Evolutionary conservation across 2,797 vertebrate species (phyloP), one percentile per base, ranked within the genome.

Genomic region (Rhadinocentrus ornatus): DNA sequence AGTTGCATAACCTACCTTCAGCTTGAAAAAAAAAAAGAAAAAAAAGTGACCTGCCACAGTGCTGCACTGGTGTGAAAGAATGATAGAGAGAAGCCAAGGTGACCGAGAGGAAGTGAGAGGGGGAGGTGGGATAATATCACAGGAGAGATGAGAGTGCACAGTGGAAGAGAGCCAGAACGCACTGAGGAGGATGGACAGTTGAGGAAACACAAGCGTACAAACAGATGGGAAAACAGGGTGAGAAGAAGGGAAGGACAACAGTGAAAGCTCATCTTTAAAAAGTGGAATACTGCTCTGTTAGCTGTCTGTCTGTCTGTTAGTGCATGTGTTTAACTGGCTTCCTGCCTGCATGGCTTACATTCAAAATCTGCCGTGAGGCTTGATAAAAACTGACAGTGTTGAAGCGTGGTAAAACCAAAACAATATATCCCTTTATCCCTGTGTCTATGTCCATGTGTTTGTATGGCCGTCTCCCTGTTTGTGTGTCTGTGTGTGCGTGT

Each of bases 361-460:
- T 73, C 53, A 75, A 63, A 78, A 69, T 37, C 11, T 13, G 62
- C 31, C 6, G 46, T 57, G 69, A 85, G 69, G 61, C 74, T 56
- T 63, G 62, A 79, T 81, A 54, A 78, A 71, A 69, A 78, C 68
- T 75, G 82, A 74, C 78, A 62, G 81, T 86, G 83, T 80, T 86
- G 85, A 92, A 91, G 86, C 89, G 58, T 83, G 87, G 88, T 88
- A 69, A 91, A 90, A 87, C 84, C 82, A 81, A 73, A 90, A 84
- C 84, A 81, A 86, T 77, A 75, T 84, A 59, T 88, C 87, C 89
- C 75, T 89, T 54, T 89, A 73, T 89, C 84, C 88, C 60, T 79
- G 71, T 90, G 79, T 87, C 73, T 70, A 71, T 81, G 84, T 90
- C 71, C 78, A 22, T 88, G 81, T 88, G 77, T 87, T 44, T 71